Evolutionary conservation across 2,113 vertebrate species (phyloP).

Genomic region (Bos taurus): ARS-UCD2.0 NC_037334.1:77039001-77039500

Average conservation of each 20-base stretch:
- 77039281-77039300: background rate
- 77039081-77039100: background rate
- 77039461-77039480: background rate
- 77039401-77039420: background rate
- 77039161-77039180: background rate
- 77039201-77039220: background rate
- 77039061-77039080: background rate
- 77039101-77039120: background rate
- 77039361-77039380: background rate
- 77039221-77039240: background rate
- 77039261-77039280: background rate
- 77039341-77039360: background rate
- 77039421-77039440: background rate
- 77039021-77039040: background rate
- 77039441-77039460: background rate
- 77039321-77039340: background rate
- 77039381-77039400: background rate
- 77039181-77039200: background rate
- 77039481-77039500: background rate
- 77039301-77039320: background rate
- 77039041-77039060: background rate
- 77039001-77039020: background rate
- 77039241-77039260: background rate
- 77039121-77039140: background rate
- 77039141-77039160: background rate